Conservation (phyloP, 2,797 vertebrate species). For the Iguana delicatissima region DNA sequence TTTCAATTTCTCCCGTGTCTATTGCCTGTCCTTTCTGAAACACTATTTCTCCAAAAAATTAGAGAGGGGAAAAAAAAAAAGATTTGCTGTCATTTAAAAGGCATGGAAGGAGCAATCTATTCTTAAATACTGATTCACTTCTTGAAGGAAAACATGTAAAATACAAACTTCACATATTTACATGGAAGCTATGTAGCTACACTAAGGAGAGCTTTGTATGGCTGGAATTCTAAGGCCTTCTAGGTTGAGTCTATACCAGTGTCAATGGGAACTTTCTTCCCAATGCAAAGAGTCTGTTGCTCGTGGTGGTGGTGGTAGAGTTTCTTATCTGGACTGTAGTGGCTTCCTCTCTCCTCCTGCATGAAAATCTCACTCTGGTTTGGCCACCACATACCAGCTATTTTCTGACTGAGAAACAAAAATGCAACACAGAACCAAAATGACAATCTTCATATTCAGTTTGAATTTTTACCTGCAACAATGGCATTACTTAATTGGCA, state of each 20-base stretch:
- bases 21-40: constrained; percentile 94
- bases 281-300: too few relatives aligned
- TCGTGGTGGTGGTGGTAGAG: too few relatives aligned
- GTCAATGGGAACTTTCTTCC: too few relatives aligned
- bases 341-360: not conserved
- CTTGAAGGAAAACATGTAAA: not conserved
- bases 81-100: constrained; percentile 3
- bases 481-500: too few relatives aligned
- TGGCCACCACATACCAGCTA: too few relatives aligned
- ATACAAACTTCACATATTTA: not conserved
- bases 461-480: too few relatives aligned
- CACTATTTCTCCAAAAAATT: constrained; percentile 76
- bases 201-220: not conserved
- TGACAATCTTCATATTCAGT: too few relatives aligned
- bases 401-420: not conserved
- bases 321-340: not conserved
- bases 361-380: not conserved
- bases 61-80: constrained; percentile 61
- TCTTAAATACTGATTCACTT: not conserved
- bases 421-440: not conserved
- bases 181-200: not conserved
- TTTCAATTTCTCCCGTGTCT: constrained; percentile 93
- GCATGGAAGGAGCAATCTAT: not conserved
- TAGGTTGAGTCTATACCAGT: too few relatives aligned
- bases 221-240: too few relatives aligned